Evolutionary conservation across 2,113 vertebrate species (phyloP).

Genomic region (Grammomys surdaster): DNA sequence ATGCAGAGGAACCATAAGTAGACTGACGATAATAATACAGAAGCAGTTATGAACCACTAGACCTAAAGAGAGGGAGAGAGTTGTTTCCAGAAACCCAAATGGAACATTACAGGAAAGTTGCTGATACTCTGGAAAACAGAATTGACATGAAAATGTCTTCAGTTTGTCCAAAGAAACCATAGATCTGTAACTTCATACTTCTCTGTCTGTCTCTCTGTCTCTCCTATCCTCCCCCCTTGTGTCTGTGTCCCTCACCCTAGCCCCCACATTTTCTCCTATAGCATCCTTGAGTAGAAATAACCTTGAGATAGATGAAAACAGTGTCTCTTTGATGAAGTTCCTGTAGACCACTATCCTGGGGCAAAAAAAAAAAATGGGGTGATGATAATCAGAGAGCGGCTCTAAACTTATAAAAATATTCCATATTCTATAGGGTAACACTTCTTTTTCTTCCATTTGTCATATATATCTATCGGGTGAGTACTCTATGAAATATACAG

Average conservation of each 20-base stretch:
- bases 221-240: not conserved
- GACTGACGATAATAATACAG: not conserved
- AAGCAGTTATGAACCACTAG: not conserved
- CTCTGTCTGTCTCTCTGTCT: not conserved
- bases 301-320: constrained; percentile 3
- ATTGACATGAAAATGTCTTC: not conserved
- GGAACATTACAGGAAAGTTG: not conserved
- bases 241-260: rapidly evolving
- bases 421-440: not conserved
- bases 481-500: not conserved
- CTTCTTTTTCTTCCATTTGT: not conserved
- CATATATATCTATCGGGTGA: not conserved
- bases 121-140: not conserved
- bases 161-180: not conserved
- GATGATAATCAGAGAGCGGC: not conserved
- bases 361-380: not conserved
- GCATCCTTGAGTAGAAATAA: not conserved
- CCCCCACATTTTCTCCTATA: not conserved
- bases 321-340: not conserved
- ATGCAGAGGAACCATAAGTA: constrained; percentile 20
- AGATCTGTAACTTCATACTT: not conserved
- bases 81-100: not conserved
- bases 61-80: not conserved
- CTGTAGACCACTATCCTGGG: not conserved
- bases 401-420: not conserved